phyloP scores from a whole-genome alignment of 1,140 invertebrate genomes.

The Drosophila santomea region DNA sequence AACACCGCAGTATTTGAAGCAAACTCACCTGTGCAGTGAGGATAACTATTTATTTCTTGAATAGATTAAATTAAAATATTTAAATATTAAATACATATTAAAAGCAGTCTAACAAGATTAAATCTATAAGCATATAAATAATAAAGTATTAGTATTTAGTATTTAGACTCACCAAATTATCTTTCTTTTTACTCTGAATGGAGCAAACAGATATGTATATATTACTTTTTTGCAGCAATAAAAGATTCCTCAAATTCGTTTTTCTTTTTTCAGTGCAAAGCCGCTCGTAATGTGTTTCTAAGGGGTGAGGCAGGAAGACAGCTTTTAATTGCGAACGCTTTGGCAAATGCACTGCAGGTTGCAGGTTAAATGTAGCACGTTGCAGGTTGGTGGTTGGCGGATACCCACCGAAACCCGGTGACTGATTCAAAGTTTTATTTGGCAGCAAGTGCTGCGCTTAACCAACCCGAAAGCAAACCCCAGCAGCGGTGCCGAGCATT shows the following conservation, averaged over 20 bases:
- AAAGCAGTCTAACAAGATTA: no score
- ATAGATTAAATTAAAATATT: not conserved
- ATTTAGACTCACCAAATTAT: no score
- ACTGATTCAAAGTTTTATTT: constrained; percentile 45
- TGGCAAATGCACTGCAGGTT: constrained; percentile 24
- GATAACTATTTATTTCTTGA: not conserved
- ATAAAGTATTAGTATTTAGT: not conserved
- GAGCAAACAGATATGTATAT: no score
- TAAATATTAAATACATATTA: no score
- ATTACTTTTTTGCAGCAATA: no score
- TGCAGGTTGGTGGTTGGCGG: not conserved
- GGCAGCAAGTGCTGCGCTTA: constrained; percentile 24
- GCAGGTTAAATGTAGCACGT: constrained; percentile 15
- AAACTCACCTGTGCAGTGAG: constrained; percentile 17
- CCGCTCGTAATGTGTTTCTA: not conserved
- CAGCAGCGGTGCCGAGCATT: constrained; percentile 38
- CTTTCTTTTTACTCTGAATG: no score
- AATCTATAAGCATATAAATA: not conserved
- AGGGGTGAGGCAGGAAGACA: constrained; percentile 13
- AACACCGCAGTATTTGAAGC: constrained; percentile 46
- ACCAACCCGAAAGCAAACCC: constrained; percentile 19
- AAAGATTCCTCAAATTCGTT: no score
- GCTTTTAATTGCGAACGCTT: constrained; percentile 57
- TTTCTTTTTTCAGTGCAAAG: constrained; percentile 4
- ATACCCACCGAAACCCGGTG: constrained; percentile 11